These are phyloP conservation scores for Carcina quercana DNA, from an alignment of 2,888 invertebrate species.

Conservation along the genomic window DNA sequence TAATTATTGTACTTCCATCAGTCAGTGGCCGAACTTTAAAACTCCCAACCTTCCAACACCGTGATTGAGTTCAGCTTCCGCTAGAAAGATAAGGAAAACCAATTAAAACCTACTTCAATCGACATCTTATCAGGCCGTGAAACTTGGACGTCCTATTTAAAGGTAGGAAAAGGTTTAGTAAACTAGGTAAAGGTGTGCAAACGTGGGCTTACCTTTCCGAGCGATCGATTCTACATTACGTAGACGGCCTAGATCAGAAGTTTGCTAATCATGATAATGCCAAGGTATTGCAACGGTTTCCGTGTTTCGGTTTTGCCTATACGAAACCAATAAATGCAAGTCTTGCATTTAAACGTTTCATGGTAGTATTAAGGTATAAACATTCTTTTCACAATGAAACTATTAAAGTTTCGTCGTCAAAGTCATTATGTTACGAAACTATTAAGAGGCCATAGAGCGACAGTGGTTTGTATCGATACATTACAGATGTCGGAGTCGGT, in stretches of 20 bases:
- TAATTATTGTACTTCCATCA: too few relatives aligned
- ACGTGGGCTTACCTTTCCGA: constrained; percentile 20
- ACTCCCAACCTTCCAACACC: too few relatives aligned
- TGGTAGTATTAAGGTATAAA: too few relatives aligned
- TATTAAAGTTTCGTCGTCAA: too few relatives aligned
- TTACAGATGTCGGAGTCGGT: too few relatives aligned
- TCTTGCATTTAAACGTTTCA: too few relatives aligned
- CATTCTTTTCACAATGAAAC: too few relatives aligned
- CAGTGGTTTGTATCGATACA: too few relatives aligned
- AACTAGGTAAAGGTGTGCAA: constrained; percentile 36
- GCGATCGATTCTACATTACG: constrained; percentile 35
- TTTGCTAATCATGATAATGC: constrained; percentile 36
- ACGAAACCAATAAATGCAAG: neutral
- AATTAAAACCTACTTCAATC: neutral
- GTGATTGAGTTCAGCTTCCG: neutral
- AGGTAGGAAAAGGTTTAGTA: constrained; percentile 34
- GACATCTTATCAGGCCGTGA: too few relatives aligned
- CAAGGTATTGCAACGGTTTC: constrained; percentile 23
- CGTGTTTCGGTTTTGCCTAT: constrained; percentile 8
- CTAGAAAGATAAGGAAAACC: neutral
- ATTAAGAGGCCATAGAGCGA: too few relatives aligned
- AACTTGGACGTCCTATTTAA: constrained; percentile 10
- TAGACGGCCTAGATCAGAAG: constrained; percentile 35
- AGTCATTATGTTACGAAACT: too few relatives aligned
- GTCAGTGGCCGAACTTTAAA: too few relatives aligned